Evolutionary conservation across 2,888 invertebrate genomes (phyloP), one percentile per base, ranked within the genome.

Genomic region (Eumacrocentrus americanus): DNA sequence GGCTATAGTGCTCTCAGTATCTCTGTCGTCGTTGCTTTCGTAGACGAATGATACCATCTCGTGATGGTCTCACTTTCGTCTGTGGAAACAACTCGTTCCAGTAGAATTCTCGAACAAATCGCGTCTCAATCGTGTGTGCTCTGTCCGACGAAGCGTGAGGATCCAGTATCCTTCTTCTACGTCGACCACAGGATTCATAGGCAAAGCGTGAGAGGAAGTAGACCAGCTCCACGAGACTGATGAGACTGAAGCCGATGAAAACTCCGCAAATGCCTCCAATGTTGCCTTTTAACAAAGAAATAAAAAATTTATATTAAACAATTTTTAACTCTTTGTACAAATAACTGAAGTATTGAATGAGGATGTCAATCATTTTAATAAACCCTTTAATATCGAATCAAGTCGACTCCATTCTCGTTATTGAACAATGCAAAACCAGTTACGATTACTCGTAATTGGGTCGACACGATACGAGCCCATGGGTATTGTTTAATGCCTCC

Each of bases 211-310:
- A 72, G 59, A 85, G 72, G 74, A 85, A 89, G 79, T 87, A 89
- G 48, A 86, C 23, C 9, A 88, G 71, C 82, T 89, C 89, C 16
- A 85, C 79, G 37, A 84, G 71, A 70, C 84, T 85, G 70, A 87
- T 83, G 53, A 87, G 76, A 57, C 88, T 89, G 71, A 89, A 84
- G 60, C 89, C 89, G 60, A 88, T 81, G 59, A 88, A 82, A 65
- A 89, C 82, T 34, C 88, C 86, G 62, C 86, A 84, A 66, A 87
- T 84, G 59, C 88, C 88, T 35, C 89, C 89, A 70, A 88, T 82
- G 70, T 84, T 86, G 79, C 89, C 89, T 89, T 81, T 37, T 82
- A 82, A 65, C 29, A 29, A 29, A 29, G 5, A 29, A n/a, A n/a
- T n/a, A n/a, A n/a, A n/a, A n/a, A n/a, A n/a, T n/a, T n/a, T n/a